These are phyloP conservation scores for Lutjanus erythropterus DNA, from an alignment of 2,113 vertebrate species.

Conservation along the genomic window DNA sequence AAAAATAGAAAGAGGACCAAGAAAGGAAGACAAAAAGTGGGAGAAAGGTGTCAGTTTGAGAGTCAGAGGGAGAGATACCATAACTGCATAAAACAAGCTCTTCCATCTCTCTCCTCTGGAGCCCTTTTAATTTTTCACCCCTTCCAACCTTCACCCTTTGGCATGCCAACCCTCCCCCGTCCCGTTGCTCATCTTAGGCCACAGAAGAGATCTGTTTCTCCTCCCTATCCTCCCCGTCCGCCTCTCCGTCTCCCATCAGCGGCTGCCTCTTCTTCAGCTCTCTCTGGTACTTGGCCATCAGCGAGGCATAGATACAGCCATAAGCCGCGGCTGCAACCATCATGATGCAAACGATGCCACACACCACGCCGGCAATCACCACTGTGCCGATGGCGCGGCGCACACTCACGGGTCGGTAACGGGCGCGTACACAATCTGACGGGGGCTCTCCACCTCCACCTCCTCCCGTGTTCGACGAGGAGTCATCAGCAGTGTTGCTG, in stretches of 20 bases:
- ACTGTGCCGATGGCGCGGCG: conserved; percentile 96
- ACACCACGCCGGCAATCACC: conserved; percentile 96
- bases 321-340: conserved; percentile 98
- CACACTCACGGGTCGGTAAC: conserved; percentile 93
- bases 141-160: conserved; percentile 61
- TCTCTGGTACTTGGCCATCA: conserved; percentile 98
- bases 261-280: conserved; percentile 99
- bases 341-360: conserved; percentile 98
- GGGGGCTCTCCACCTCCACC: conserved; percentile 58
- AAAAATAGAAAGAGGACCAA: conserved; percentile 66
- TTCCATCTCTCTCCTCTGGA: conserved; percentile 71
- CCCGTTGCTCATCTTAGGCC: conserved; percentile 84
- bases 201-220: conserved; percentile 99
- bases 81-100: conserved; percentile 53
- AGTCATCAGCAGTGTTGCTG: conserved; percentile 74
- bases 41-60: conserved; percentile 61
- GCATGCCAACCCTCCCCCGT: conserved; percentile 56
- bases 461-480: conserved; percentile 82
- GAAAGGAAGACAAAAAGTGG: conserved; percentile 57
- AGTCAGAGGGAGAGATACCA: conserved; percentile 48
- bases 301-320: conserved; percentile 97
- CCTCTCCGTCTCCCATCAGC: conserved; percentile 95
- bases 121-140: conserved; percentile 72
- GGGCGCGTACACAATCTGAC: conserved; percentile 87
- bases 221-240: conserved; percentile 90